Base-by-base conservation (phyloP, 1,140 invertebrate genomes). In the Drosophila arawakana region DNA sequence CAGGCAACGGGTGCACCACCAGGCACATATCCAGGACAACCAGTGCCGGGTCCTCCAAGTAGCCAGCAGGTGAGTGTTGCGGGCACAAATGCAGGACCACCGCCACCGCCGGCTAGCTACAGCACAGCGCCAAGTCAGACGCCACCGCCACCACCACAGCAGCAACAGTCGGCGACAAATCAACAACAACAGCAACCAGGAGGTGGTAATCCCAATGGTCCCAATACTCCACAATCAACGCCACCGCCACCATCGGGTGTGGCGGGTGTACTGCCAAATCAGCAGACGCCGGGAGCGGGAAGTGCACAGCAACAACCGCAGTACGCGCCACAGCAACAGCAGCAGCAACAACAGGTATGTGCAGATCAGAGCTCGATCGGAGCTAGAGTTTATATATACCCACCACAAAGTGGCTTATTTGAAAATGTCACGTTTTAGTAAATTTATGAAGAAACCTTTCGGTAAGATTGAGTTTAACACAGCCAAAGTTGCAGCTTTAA, bases 81-180 rank as follows among this genome's bases (percentile, higher is more conserved):
- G 46, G 73, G 68, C 2, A 34, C 58, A 6, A 80, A 73, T 61
- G 60, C 54, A 10, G 85, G 79, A 13, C 75, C 76, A 7, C 83
- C 81, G 1, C 82, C 89, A 9, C 82, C 86, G 10, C 80, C 90
- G 18, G 73, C 86, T 8, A 80, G 81, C 7, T 92, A 92, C 30
- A 91, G 83, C 70, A 91, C 86, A 13, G 81, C 91, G 15, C 91
- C 91, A 5, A 90, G 90, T 34, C 91, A 92, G 59, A 92, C 91
- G 11, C 91, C 91, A 7, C 91, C 91, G 62, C 90, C 91, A 0
- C 66, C 73, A 49, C 62, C 61, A 43, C 71, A 58, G 44, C 30
- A 67, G 54, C 63, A 74, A 25, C 44, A 85, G 52, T 66, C 63
- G 77, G 81, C 49, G 61, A 37, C 37, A 30, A 81, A 76, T 70